Evolutionary conservation across 2,888 invertebrate species (phyloP), one percentile per base, ranked within the genome.

Genomic region (Phyllotreta striolata): DNA sequence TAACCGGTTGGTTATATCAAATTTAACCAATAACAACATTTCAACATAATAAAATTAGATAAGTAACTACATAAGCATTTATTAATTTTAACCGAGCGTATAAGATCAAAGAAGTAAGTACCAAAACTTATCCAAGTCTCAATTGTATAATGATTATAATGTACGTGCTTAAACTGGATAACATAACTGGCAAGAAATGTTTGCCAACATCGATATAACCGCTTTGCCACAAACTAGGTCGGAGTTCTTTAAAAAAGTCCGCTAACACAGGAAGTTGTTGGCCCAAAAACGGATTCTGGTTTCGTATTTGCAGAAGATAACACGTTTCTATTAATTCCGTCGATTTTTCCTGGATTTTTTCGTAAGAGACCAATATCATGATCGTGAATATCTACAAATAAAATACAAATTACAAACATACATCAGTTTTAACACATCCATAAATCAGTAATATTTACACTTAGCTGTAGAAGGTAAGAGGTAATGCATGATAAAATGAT

Each of bases 181-280:
- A 7, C 44, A 44, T 44, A 10, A 44, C 10, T 4, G 44, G 44
- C 10, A 44, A 44, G 14, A 44, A 44, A n/a, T 44, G 10, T 10
- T 44, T 44, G 4, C 14, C 14, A 6, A 44, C 10, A 44, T 14
- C 14, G 10, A 44, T 13, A 44, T 44, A 44, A n/a, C 44, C 44
- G 44, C 44, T 44, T 44, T 44, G 44, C 44, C 44, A 44, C 44
- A 44, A 44, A 44, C 44, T 44, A 44, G 44, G 44, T 44, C 9
- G 10, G 9, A 44, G 44, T 44, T 44, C 44, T 44, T 8, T 44
- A 9, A 54, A 13, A 54, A 38, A 40, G 12, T 54, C 54, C 4
- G 38, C 24, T 13, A 14, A 10, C 4, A 40, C 12, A 9, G 44
- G 44, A 14, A 44, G 44, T 10, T 44, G 44, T 10, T 44, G 44